These are phyloP conservation scores for Garrulus glandarius DNA, from an alignment of 2,797 vertebrate genomes.

Conservation along the genomic window DNA sequence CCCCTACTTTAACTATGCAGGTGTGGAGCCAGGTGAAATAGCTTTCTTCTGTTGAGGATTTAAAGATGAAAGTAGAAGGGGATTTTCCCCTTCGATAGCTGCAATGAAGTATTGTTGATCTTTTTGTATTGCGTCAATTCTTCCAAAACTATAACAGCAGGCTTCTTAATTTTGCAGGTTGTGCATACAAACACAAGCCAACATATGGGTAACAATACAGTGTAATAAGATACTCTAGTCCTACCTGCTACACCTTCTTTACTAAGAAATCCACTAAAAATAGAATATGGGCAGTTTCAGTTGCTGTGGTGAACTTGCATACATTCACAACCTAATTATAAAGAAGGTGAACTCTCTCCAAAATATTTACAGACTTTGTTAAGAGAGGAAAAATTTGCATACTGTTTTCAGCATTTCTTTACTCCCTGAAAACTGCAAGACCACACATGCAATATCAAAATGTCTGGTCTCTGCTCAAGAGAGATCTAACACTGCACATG, in stretches of 20 bases:
- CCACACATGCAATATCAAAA: neutral
- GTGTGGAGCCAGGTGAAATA: constrained; percentile 17
- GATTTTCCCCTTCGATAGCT: constrained; percentile 37
- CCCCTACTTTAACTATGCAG: neutral
- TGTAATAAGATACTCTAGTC: neutral
- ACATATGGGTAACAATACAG: neutral
- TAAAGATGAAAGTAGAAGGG: constrained; percentile 60
- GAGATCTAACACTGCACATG: neutral
- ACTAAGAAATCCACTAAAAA: constrained; percentile 35
- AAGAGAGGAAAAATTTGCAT: neutral
- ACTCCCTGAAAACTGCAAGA: neutral
- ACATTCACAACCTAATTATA: neutral
- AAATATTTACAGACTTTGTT: neutral
- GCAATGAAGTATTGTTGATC: neutral
- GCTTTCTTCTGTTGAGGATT: constrained; percentile 3
- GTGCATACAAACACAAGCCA: neutral
- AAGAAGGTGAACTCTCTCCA: neutral
- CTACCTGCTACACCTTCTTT: neutral
- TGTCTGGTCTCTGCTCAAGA: neutral
- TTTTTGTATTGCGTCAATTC: neutral
- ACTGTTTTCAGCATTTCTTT: neutral
- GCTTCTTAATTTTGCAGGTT: constrained; percentile 7
- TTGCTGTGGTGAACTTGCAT: neutral
- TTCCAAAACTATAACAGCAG: neutral
- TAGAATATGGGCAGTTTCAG: neutral